phyloP scores from a whole-genome alignment of 2,797 vertebrate species.

The Lepus oiostolus region DNA sequence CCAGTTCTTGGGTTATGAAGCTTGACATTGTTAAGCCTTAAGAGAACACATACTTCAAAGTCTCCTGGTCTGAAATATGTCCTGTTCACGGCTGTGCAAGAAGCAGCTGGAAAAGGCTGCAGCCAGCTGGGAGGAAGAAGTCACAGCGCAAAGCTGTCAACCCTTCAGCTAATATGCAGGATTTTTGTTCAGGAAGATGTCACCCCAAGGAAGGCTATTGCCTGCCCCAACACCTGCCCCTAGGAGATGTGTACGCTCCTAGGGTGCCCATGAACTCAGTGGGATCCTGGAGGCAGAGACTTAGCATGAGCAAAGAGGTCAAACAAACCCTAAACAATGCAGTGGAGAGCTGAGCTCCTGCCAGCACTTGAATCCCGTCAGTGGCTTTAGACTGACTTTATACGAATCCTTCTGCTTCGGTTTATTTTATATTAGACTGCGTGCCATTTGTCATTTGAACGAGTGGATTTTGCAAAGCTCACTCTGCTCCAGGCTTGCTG shows the following conservation, averaged over 20 bases:
- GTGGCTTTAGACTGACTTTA: constrained; percentile 1
- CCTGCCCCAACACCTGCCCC: neutral
- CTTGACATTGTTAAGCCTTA: constrained; percentile 90
- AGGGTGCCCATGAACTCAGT: neutral
- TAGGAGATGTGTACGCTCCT: accelerated
- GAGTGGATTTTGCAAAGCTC: neutral
- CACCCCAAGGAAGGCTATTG: neutral
- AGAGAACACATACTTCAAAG: constrained; percentile 89
- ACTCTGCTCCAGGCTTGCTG: neutral
- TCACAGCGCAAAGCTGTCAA: neutral
- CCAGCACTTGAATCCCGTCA: neutral
- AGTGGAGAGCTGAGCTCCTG: neutral
- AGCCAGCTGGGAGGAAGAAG: neutral
- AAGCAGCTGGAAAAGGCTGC: constrained; percentile 70
- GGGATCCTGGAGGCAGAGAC: neutral
- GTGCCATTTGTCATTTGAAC: constrained; percentile 7
- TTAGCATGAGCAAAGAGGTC: neutral
- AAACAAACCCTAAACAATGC: neutral
- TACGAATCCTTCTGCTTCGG: constrained; percentile 7
- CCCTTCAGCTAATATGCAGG: neutral
- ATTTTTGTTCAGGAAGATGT: constrained; percentile 10
- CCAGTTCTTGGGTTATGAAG: constrained; percentile 90
- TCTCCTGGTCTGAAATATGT: constrained; percentile 86
- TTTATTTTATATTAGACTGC: neutral
- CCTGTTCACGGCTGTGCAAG: constrained; percentile 75